Percentiles rank a stretch among this genome's conserved stretches.
Evolutionary conservation across 2,888 invertebrate genomes (phyloP).

Genomic region (Octodonta nipae): DNA sequence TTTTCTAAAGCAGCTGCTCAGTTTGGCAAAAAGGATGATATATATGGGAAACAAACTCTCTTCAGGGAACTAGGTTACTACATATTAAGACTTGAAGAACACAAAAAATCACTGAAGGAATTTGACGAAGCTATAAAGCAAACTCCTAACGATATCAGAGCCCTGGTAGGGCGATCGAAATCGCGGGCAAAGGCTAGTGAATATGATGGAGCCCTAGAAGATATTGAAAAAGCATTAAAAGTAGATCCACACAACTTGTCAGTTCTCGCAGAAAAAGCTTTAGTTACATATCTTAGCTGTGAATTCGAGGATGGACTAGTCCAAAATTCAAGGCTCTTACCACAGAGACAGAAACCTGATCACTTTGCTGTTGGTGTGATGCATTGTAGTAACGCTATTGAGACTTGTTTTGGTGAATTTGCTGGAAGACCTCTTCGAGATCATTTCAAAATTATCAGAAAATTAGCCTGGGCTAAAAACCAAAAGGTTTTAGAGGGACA

Average conservation of each 20-base stretch:
- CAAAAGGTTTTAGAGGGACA: neutral
- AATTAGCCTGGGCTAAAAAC: slow-evolving; percentile 27
- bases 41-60: slow-evolving; percentile 25
- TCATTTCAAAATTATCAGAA: slow-evolving; percentile 31
- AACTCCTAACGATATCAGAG: slow-evolving; percentile 37
- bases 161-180: slow-evolving; percentile 41
- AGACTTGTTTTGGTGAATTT: slow-evolving; percentile 31
- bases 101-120: slow-evolving; percentile 26
- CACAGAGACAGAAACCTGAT: slow-evolving; percentile 30
- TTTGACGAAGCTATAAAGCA: slow-evolving; percentile 27
- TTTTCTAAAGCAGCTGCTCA: too few species aligned
- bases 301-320: slow-evolving; percentile 33
- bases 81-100: slow-evolving; percentile 28
- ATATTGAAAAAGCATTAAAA: slow-evolving; percentile 37
- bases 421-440: slow-evolving; percentile 33
- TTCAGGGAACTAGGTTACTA: slow-evolving; percentile 30
- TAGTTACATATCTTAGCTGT: slow-evolving; percentile 29
- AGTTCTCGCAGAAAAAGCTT: slow-evolving; percentile 28
- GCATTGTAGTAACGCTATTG: slow-evolving; percentile 33
- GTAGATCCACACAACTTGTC: slow-evolving; percentile 26
- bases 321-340: slow-evolving; percentile 23
- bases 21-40: slow-evolving; percentile 26
- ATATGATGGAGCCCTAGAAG: slow-evolving; percentile 41
- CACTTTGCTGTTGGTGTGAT: slow-evolving; percentile 32
- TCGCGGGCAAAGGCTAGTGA: slow-evolving; percentile 42